phyloP scores from a whole-genome alignment of 2,113 vertebrate genomes.

The Pterocles gutturalis region DNA sequence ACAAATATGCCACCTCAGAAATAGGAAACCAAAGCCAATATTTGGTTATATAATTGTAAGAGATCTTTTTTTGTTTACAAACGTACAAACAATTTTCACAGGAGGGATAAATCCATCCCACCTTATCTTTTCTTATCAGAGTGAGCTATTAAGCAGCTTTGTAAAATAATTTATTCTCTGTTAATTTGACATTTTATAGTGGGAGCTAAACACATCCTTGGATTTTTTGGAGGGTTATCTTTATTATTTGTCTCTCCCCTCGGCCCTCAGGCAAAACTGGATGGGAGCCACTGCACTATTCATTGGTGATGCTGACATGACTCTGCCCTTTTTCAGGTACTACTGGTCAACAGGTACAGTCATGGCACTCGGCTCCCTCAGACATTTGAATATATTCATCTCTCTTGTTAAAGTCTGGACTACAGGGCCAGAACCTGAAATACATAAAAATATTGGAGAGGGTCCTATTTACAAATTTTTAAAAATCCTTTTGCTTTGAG shows the following conservation, averaged over 20 bases:
- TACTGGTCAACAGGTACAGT: not conserved
- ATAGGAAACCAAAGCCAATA: not conserved
- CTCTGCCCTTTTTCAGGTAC: not conserved
- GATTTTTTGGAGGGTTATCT: not conserved
- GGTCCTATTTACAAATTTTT: not conserved
- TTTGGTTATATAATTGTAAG: not conserved
- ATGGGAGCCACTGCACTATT: not conserved
- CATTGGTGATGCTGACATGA: not conserved
- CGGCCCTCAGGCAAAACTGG: not conserved
- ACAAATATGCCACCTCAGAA: not conserved
- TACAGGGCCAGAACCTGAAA: not conserved
- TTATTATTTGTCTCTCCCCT: not conserved
- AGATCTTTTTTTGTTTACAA: slow-evolving; percentile 11
- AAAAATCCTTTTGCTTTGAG: not conserved
- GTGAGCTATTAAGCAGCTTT: slow-evolving; percentile 2
- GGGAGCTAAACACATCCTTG: not conserved
- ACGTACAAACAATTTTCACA: not conserved
- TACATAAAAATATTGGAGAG: not conserved
- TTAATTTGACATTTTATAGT: not conserved
- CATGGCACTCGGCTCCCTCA: not conserved
- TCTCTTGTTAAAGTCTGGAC: not conserved
- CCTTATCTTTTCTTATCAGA: slow-evolving; percentile 34
- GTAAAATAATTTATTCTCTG: slow-evolving; percentile 10
- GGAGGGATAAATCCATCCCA: not conserved
- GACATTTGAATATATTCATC: not conserved